phyloP scores from a whole-genome alignment of 1,140 invertebrate species.

The Wiebesia pumilae region DNA sequence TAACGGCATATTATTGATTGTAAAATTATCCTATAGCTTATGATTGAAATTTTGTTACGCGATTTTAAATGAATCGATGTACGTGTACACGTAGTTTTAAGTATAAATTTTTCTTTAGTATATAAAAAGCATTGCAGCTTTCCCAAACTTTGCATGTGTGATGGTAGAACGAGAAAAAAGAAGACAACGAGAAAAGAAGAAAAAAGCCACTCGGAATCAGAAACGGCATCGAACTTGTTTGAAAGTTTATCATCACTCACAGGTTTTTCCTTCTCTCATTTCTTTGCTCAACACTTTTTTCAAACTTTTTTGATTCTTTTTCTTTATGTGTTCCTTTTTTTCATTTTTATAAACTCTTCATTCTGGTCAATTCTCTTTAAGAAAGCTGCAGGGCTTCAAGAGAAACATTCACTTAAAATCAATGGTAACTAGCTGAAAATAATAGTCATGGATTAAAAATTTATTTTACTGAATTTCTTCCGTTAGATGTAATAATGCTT shows the following conservation, averaged over 20 bases:
- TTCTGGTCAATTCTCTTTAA: slow-evolving; percentile 42
- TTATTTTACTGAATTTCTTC: not conserved
- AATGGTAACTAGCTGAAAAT: slow-evolving; percentile 14
- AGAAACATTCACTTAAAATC: slow-evolving; percentile 27
- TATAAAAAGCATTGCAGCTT: not conserved
- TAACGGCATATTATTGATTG: no score
- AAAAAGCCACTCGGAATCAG: slow-evolving; percentile 2
- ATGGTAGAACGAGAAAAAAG: not conserved
- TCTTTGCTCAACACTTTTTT: not conserved
- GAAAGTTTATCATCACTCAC: slow-evolving; percentile 67
- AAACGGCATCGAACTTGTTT: slow-evolving; percentile 58
- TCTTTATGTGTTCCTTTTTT: not conserved
- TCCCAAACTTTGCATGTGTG: not conserved
- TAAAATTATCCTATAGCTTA: no score
- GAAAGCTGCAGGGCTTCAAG: slow-evolving; percentile 1
- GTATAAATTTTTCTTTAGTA: not conserved
- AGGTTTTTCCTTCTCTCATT: not conserved
- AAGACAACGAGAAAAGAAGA: not conserved
- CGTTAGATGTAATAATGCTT: no score
- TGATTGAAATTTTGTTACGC: no score
- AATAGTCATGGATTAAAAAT: not conserved
- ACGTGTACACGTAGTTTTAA: no score
- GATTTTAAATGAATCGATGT: no score
- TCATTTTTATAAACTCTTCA: slow-evolving; percentile 19
- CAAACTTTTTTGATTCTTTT: not conserved